A percentile compares a stretch with the other conserved stretches of the same genome.
phyloP scores from a whole-genome alignment of 2,888 invertebrate species.

The Himalopsyche tibetana region DNA sequence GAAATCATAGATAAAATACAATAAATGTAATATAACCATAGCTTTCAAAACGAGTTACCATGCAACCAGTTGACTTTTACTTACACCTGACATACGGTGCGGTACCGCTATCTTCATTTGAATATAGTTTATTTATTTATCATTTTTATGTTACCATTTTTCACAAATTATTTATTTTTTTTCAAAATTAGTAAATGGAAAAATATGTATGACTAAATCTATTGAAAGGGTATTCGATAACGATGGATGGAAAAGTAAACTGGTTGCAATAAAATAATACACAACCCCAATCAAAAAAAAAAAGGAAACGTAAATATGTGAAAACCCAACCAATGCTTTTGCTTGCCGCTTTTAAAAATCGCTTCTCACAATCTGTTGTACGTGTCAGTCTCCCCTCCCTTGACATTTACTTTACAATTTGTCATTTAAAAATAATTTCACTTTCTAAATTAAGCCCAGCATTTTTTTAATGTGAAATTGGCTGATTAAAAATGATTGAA shows the following conservation, averaged over 20 bases:
- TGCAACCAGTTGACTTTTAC: conserved; percentile 16
- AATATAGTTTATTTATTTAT: too few species aligned
- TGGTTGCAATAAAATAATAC: conserved; percentile 25
- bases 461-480: not conserved
- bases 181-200: too few species aligned
- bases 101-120: too few species aligned
- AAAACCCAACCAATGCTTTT: conserved; percentile 55
- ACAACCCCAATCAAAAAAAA: conserved; percentile 22
- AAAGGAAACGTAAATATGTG: conserved; percentile 51
- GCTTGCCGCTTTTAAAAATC: conserved; percentile 57
- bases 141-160: too few species aligned
- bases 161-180: too few species aligned
- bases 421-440: not conserved
- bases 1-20: conserved; percentile 26
- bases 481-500: not conserved
- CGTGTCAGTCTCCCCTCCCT: not conserved
- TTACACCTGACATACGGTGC: too few species aligned
- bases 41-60: not conserved
- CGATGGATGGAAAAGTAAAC: not conserved
- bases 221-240: too few species aligned
- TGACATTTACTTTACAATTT: not conserved
- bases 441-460: not conserved
- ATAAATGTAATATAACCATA: conserved; percentile 13
- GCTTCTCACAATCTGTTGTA: not conserved
- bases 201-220: too few species aligned